Evolutionary conservation across 2,888 invertebrate species (phyloP).

Genomic region (Platypus cylindrus): DNA sequence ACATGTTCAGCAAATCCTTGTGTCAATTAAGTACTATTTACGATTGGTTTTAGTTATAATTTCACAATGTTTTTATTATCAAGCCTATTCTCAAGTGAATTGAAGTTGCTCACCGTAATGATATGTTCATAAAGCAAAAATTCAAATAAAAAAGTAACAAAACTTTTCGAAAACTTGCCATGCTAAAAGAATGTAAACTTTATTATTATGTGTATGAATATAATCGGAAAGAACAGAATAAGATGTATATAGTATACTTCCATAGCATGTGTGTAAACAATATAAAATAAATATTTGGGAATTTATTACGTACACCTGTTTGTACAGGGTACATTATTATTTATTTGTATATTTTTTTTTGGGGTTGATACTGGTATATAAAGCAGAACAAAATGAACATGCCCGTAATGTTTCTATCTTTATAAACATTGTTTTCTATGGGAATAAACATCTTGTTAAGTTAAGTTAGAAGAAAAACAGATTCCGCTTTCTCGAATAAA

Average conservation of each 20-base stretch:
- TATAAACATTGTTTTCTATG: constrained; percentile 12
- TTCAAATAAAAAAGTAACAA: too few species aligned
- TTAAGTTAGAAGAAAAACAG: constrained; percentile 8
- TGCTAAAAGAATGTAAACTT: constrained; percentile 3
- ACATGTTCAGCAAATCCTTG: too few species aligned
- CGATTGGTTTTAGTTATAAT: too few species aligned
- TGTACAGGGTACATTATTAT: constrained; percentile 7
- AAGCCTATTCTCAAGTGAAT: too few species aligned
- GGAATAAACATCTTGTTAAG: constrained; percentile 9
- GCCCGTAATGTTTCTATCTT: constrained; percentile 11
- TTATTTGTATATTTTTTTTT: constrained; percentile 11
- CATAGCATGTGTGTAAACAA: constrained; percentile 8
- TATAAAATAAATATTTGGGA: constrained; percentile 10
- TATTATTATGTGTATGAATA: constrained; percentile 1
- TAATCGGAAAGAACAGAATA: constrained; percentile 5
- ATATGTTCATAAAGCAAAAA: too few species aligned
- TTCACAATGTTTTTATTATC: too few species aligned
- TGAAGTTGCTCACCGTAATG: too few species aligned
- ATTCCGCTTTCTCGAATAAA: constrained; percentile 4
- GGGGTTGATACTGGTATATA: constrained; percentile 11
- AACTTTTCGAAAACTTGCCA: too few species aligned
- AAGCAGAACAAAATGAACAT: constrained; percentile 8
- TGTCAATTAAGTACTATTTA: too few species aligned
- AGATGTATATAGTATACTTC: too few species aligned
- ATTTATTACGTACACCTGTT: constrained; percentile 12